Percentiles rank a stretch among this genome's conserved stretches.
Evolutionary conservation across 2,888 invertebrate species (phyloP).

Genomic region (Villa cingulata): DNA sequence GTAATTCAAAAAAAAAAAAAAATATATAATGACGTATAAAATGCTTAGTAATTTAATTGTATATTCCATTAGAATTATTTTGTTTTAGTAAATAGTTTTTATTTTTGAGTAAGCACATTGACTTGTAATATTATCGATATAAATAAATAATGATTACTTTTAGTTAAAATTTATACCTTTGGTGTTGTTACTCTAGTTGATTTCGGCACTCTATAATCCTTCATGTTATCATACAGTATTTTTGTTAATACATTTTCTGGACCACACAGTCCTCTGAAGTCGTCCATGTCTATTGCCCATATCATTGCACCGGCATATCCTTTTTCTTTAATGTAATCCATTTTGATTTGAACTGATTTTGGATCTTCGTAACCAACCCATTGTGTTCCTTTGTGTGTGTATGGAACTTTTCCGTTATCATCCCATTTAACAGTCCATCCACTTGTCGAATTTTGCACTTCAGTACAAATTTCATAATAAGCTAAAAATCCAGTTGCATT

Average conservation of each 20-base stretch:
- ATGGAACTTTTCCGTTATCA: conserved; percentile 67
- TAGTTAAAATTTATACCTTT: conserved; percentile 42
- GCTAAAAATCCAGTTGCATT: conserved; percentile 77
- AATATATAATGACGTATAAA: too few species aligned
- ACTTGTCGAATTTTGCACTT: conserved; percentile 50
- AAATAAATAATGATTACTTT: too few species aligned
- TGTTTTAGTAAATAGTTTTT: too few species aligned
- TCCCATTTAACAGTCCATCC: conserved; percentile 81
- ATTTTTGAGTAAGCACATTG: background rate
- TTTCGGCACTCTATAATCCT: conserved; percentile 52
- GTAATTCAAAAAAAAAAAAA: conserved; percentile 16
- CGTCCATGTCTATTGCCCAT: conserved; percentile 84
- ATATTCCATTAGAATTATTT: too few species aligned
- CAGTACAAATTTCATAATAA: conserved; percentile 75
- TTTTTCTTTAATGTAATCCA: conserved; percentile 73
- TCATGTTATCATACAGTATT: conserved; percentile 59
- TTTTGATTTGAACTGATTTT: conserved; percentile 70
- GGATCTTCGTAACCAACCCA: conserved; percentile 86
- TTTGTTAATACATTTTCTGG: conserved; percentile 59
- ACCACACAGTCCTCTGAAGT: conserved; percentile 73
- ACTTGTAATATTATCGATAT: too few species aligned
- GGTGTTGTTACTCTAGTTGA: conserved; percentile 51
- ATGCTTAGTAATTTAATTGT: too few species aligned
- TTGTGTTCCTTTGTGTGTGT: conserved; percentile 71
- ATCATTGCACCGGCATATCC: conserved; percentile 82